These are phyloP conservation scores for Craterocephalus amniculus DNA, from an alignment of 2,797 vertebrate species.

Conservation along the genomic window DNA sequence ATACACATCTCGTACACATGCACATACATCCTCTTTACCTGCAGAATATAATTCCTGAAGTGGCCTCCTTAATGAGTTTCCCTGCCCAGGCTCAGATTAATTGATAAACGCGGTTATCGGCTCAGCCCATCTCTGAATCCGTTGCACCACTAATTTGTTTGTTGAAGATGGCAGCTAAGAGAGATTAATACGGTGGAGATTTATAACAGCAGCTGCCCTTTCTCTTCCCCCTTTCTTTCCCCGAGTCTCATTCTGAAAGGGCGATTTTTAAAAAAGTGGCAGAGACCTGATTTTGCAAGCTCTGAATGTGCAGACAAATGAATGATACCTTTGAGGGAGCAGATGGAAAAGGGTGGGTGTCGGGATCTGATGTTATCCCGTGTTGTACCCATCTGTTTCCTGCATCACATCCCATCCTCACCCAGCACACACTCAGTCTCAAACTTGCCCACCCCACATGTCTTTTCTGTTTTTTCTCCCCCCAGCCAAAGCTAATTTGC, in stretches of 20 bases:
- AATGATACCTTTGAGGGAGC: no score
- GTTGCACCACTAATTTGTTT: slow-evolving; percentile 84
- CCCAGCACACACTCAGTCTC: slow-evolving; percentile 7
- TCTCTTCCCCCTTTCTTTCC: neutral
- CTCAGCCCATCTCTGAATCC: slow-evolving; percentile 80
- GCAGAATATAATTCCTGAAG: slow-evolving; percentile 76
- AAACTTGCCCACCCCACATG: slow-evolving; percentile 30
- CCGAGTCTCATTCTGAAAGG: slow-evolving; percentile 16
- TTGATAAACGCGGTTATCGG: slow-evolving; percentile 83
- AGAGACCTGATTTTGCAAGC: slow-evolving; percentile 2
- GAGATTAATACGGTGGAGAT: slow-evolving; percentile 82
- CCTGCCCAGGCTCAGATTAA: slow-evolving; percentile 78
- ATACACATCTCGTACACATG: slow-evolving; percentile 46
- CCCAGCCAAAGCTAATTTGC: slow-evolving; percentile 79
- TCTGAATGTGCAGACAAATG: slow-evolving; percentile 1
- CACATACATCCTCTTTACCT: slow-evolving; percentile 67
- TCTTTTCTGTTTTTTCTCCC: neutral
- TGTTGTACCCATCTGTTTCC: slow-evolving; percentile 13
- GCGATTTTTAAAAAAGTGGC: neutral
- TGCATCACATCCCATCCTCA: slow-evolving; percentile 1
- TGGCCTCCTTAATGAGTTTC: slow-evolving; percentile 82
- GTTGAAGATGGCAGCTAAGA: slow-evolving; percentile 82
- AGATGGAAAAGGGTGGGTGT: neutral
- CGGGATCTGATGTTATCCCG: slow-evolving; percentile 11
- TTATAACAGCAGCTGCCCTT: slow-evolving; percentile 35